These are phyloP conservation scores for Ryuthela nishihirai DNA, from an alignment of 2,888 invertebrate species.

Conservation along the genomic window DNA sequence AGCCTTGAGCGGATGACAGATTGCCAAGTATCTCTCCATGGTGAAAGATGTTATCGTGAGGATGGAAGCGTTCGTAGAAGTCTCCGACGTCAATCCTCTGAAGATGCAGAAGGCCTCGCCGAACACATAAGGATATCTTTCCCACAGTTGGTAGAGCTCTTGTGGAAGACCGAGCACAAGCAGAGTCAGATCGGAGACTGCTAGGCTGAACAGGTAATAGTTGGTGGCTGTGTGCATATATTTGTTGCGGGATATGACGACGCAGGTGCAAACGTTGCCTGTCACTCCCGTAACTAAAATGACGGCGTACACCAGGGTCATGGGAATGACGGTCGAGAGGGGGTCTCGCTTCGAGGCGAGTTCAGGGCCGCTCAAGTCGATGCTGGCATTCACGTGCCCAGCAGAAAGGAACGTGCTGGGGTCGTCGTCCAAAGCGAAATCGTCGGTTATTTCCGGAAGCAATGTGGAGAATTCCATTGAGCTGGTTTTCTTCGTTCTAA, in stretches of 20 bases:
- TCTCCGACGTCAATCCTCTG: slow-evolving; percentile 75
- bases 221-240: slow-evolving; percentile 83
- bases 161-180: slow-evolving; percentile 75
- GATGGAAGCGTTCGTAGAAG: slow-evolving; percentile 71
- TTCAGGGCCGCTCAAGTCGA: no score
- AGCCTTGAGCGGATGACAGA: slow-evolving; percentile 73
- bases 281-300: slow-evolving; percentile 71
- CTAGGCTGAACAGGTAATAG: slow-evolving; percentile 74
- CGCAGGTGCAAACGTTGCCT: slow-evolving; percentile 71
- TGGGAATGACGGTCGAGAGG: slow-evolving; percentile 44
- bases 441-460: no score
- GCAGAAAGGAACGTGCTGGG: no score
- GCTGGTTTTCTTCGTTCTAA: no score
- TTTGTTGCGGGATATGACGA: slow-evolving; percentile 70
- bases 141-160: slow-evolving; percentile 60
- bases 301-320: slow-evolving; percentile 64
- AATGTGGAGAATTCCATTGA: no score
- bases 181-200: slow-evolving; percentile 74
- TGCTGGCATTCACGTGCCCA: no score
- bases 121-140: slow-evolving; percentile 54
- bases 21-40: slow-evolving; percentile 78
- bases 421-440: no score
- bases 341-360: slow-evolving; percentile 7
- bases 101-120: slow-evolving; percentile 73
- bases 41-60: slow-evolving; percentile 79